Conservation (phyloP, 1,140 invertebrate genomes). For the Oryzaephilus surinamensis region DNA sequence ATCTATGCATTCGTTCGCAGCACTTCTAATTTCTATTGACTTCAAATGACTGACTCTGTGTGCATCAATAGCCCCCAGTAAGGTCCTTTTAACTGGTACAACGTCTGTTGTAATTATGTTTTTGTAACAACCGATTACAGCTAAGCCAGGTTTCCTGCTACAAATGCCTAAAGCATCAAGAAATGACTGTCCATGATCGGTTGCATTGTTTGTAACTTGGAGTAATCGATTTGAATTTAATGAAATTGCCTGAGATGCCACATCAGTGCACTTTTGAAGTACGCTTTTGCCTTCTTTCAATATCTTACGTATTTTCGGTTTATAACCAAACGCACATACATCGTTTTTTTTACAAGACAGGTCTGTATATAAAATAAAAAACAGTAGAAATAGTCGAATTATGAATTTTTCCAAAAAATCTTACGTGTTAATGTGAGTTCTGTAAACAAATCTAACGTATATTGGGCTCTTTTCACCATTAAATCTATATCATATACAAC, state of each 20-base stretch:
- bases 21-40: constrained; percentile 15
- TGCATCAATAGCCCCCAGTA: constrained; percentile 17
- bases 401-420: constrained; percentile 5
- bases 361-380: constrained; percentile 11
- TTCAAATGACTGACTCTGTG: constrained; percentile 16
- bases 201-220: constrained; percentile 11
- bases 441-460: constrained; percentile 12
- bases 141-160: constrained; percentile 16
- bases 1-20: constrained; percentile 17
- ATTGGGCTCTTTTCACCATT: constrained; percentile 12
- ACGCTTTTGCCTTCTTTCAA: constrained; percentile 5
- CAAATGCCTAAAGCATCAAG: constrained; percentile 20
- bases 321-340: constrained; percentile 8
- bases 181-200: constrained; percentile 18
- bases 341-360: constrained; percentile 9
- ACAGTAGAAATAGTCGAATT: background rate
- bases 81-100: constrained; percentile 17
- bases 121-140: constrained; percentile 24
- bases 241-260: constrained; percentile 3
- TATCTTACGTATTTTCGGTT: constrained; percentile 14
- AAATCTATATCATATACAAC: constrained; percentile 18
- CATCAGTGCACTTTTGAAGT: constrained; percentile 12
- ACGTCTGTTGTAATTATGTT: constrained; percentile 24
- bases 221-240: constrained; percentile 10
- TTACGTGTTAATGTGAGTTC: constrained; percentile 22